These are phyloP conservation scores for Echinarachnius parma DNA, from an alignment of 53 echinoderm and acorn worm species.

Conservation along the genomic window DNA sequence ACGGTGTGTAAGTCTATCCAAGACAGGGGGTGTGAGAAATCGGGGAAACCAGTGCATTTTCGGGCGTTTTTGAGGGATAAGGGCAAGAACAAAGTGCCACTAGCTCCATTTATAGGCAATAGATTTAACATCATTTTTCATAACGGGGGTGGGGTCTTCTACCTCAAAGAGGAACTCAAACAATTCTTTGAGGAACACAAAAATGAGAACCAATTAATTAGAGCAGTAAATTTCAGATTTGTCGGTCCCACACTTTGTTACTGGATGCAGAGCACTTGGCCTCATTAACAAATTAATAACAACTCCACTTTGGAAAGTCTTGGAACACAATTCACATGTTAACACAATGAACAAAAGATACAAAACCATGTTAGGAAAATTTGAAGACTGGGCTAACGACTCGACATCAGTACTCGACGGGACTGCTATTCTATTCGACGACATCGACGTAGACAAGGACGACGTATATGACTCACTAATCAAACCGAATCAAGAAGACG, in stretches of 20 bases:
- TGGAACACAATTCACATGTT: constrained; percentile 28
- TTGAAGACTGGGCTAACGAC: no score
- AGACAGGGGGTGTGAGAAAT: no score
- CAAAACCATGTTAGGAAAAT: constrained; percentile 28
- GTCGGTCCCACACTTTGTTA: background rate
- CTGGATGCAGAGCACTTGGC: constrained; percentile 20
- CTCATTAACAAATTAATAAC: no score
- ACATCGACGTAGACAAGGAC: constrained; percentile 14
- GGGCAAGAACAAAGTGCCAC: background rate
- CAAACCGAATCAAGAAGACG: no score
- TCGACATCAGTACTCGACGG: constrained; percentile 36
- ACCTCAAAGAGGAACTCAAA: background rate
- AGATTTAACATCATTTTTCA: constrained; percentile 54
- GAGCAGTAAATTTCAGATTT: constrained; percentile 40
- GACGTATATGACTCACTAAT: constrained; percentile 26
- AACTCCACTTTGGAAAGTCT: constrained; percentile 37
- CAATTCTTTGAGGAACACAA: constrained; percentile 30
- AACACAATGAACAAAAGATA: constrained; percentile 38
- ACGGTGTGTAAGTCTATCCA: constrained; percentile 44
- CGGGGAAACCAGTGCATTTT: no score
- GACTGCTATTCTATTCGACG: constrained; percentile 18
- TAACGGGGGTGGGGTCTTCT: constrained; percentile 51
- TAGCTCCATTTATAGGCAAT: constrained; percentile 49
- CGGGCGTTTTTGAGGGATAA: no score
- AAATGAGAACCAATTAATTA: constrained; percentile 32